Base-by-base conservation (phyloP, 2,888 invertebrate genomes). In the Liposcelis brunnea region DNA sequence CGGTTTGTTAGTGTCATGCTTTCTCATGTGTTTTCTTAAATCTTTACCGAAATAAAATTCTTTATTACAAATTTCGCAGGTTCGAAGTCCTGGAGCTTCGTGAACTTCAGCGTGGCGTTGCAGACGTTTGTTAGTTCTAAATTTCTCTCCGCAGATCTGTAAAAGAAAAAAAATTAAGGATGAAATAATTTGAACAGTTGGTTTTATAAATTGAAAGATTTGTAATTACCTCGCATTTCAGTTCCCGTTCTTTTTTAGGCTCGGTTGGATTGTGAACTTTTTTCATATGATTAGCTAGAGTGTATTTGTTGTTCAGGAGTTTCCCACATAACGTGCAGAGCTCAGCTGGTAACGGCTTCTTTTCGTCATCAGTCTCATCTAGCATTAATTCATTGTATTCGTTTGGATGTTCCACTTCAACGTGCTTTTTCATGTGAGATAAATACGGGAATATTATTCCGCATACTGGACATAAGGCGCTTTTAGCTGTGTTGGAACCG, bases 341-440 rank as follows among this genome's bases (percentile, higher is more conserved):
- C 40, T 40, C 40, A 18, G 40, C 21, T 19, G 40, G 40, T 19
- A 40, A 21, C 16, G 19, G n/a, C 40, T 40, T 40, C 35, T 35
- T 35, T 19, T 40, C 21, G 12, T 19, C 19, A 7, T 40, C 40
- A 6, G 16, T 6, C 7, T 40, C 40, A 40, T 14, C 16, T 6
- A 40, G 6, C 15, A 19, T 19, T 21, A 40, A 16, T 26, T 26
- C 26, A 8, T 26, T 4, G 26, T 26, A 26, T 6, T 16, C 15
- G 6, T 19, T 5, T 5, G 12, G 19, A 19, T 40, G 40, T n/a
- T 40, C 40, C 19, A 18, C 7, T 21, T 40, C 40, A 11, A 40
- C 19, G 19, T 40, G 40, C 15, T n/a, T 19, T 21, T 40, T 40
- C 40, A 40, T 14, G 12, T 14, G 15, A 10, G 15, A 12, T 19